Evolutionary conservation across 2,113 vertebrate genomes (phyloP).

Genomic region (Cygnus atratus): DNA sequence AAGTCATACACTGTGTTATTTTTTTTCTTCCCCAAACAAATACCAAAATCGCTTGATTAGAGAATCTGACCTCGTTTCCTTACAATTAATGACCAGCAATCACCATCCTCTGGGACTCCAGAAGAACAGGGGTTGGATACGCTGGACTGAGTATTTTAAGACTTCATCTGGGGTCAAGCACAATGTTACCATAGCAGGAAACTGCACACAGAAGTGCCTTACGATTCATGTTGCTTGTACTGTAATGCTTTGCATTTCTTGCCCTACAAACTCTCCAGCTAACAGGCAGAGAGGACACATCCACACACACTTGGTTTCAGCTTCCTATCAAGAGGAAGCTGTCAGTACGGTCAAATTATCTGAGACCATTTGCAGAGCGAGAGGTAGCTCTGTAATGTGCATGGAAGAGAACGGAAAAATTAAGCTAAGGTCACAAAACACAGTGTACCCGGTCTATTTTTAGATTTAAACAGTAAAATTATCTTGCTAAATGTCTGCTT

Average conservation of each 20-base stretch:
- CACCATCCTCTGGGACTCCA: background rate
- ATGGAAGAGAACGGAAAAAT: conserved; percentile 33
- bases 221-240: background rate
- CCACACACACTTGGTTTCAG: background rate
- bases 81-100: background rate
- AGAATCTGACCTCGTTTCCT: background rate
- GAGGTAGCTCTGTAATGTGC: background rate
- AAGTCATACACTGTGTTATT: background rate
- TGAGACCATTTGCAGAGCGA: background rate
- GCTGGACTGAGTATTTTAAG: background rate
- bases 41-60: background rate
- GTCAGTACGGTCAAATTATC: background rate
- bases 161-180: background rate
- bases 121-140: background rate
- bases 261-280: background rate
- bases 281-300: background rate
- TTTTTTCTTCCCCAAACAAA: background rate
- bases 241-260: background rate
- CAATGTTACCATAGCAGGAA: background rate
- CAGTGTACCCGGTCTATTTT: conserved; percentile 54
- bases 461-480: conserved; percentile 36
- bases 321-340: background rate
- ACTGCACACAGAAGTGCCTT: background rate
- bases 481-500: conserved; percentile 28
- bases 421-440: conserved; percentile 47